Base-by-base conservation (phyloP, 2,888 invertebrate genomes). In the Perizoma affinitatum region DNA sequence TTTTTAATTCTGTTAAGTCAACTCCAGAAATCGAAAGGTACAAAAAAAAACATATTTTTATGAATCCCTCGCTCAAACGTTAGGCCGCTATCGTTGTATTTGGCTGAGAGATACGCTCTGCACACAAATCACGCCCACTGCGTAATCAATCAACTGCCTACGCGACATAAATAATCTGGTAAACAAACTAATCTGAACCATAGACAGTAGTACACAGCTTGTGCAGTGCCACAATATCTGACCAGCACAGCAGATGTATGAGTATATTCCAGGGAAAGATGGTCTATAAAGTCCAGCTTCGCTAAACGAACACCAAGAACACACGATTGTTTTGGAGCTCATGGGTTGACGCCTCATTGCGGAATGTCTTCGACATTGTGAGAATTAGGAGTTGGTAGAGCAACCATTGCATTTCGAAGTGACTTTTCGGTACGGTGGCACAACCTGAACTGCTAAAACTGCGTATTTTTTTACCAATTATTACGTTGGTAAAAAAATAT, bases 91-190 rank as follows among this genome's bases (percentile, higher is more conserved):
- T 40, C 42, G 52, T n/a, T n/a, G n/a, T 54, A 55, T 55, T 62
- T 48, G 22, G 22, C 22, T 22, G 54, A 54, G 62, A 63, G 46
- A 54, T 55, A 47, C 54, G 55, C 58, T 63, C 55, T 58, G 55
- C 63, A 55, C 52, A 63, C 63, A 63, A 63, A 58, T 58, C 63
- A 63, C 63, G 63, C 47, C 22, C 48, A 55, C 48, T 59, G 55
- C 52, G 55, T 59, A 63, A 59, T 63, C 63, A 63, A 63, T 63
- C 63, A 63, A 63, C 63, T 35, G 63, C 58, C 55, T 63, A 63
- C 63, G 63, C 62, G 55, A 52, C 63, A 63, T 63, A 58, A 63
- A 63, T 63, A 63, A 49, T 58, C 58, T 59, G 49, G 48, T 56
- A 58, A 63, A 63, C 58, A 63, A 63, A 63, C 63, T 63, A 63